phyloP scores from a whole-genome alignment of 2,888 invertebrate genomes.

The Cactoblastis cactorum region DNA sequence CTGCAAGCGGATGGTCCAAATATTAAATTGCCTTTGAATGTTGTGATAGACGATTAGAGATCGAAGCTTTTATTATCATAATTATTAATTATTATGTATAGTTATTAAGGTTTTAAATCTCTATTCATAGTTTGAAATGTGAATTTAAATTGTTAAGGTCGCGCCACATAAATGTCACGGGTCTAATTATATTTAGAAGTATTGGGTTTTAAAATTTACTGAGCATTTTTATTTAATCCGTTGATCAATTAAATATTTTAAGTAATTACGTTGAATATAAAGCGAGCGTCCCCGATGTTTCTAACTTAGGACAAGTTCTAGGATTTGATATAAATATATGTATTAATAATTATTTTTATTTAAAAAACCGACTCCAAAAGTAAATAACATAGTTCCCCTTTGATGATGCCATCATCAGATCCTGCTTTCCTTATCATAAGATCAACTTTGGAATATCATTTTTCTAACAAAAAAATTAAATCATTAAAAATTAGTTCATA shows the following conservation, averaged over 20 bases:
- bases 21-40: conserved; percentile 71
- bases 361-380: too few species aligned
- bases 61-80: conserved; percentile 39
- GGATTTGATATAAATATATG: too few species aligned
- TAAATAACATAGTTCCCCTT: too few species aligned
- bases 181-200: background rate
- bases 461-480: too few species aligned
- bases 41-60: conserved; percentile 67
- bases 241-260: background rate
- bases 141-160: background rate
- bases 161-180: background rate
- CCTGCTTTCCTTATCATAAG: too few species aligned
- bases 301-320: too few species aligned
- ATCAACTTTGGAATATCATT: too few species aligned
- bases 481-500: too few species aligned
- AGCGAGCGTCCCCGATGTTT: too few species aligned
- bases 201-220: background rate
- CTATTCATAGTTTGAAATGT: conserved; percentile 8
- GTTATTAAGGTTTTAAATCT: conserved; percentile 22
- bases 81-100: conserved; percentile 6
- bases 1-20: conserved; percentile 74
- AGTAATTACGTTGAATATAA: too few species aligned
- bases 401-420: too few species aligned
- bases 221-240: background rate
- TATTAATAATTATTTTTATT: too few species aligned